Conservation (phyloP, 2,797 vertebrate species). For the Platalea minor region DNA sequence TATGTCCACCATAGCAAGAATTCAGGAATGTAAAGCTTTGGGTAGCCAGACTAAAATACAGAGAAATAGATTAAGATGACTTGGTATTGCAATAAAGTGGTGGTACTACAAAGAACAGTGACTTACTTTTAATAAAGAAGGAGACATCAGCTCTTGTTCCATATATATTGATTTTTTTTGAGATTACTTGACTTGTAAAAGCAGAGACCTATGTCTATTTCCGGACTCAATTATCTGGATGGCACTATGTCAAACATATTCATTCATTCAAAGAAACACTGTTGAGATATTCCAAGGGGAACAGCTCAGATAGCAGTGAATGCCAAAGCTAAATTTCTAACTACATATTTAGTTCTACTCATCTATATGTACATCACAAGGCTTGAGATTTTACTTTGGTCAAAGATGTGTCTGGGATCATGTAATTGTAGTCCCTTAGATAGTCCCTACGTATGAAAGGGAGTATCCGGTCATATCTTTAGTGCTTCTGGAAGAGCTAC, state of each 20-base stretch:
- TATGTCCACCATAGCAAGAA: not conserved
- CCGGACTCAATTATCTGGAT: not conserved
- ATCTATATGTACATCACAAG: not conserved
- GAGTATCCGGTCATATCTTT: not conserved
- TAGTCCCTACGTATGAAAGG: not conserved
- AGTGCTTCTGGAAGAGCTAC: not conserved
- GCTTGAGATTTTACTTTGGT: not conserved
- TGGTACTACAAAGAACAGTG: not conserved
- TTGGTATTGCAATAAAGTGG: not conserved
- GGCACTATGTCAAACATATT: not conserved
- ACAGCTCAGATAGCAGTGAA: not conserved
- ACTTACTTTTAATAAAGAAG: not conserved
- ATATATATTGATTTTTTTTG: too few relatives aligned
- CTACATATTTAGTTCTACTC: not conserved
- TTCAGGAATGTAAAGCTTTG: not conserved
- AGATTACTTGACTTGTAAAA: not conserved
- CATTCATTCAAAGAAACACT: not conserved
- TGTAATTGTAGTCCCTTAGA: too few relatives aligned
- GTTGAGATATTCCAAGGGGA: not conserved
- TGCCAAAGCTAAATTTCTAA: not conserved
- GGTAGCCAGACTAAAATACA: not conserved
- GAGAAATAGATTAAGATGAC: not conserved
- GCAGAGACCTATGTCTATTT: not conserved
- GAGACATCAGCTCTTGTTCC: not conserved
- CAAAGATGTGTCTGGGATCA: not conserved